Evolutionary conservation across 2,888 invertebrate species (phyloP).

Genomic region (Orthosia cruda): DNA sequence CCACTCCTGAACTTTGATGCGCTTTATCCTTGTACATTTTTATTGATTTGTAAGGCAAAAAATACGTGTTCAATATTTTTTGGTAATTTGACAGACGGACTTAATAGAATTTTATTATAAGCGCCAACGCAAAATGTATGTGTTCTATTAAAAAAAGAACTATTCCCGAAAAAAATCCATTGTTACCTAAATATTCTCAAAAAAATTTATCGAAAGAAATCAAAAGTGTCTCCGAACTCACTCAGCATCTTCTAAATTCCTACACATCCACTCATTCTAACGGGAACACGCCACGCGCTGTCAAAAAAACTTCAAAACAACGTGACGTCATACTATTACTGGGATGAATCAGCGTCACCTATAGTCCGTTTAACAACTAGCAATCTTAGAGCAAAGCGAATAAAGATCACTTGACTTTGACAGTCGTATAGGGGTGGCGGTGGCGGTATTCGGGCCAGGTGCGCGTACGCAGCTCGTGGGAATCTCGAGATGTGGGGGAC

Average conservation of each 20-base stretch:
- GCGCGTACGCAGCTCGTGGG: conserved; percentile 59
- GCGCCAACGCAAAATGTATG: too few relatives aligned
- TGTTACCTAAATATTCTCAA: too few relatives aligned
- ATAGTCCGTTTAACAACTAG: neutral
- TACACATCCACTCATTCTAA: conserved; percentile 7
- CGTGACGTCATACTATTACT: conserved; percentile 48
- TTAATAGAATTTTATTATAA: too few relatives aligned
- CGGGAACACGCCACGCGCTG: conserved; percentile 55
- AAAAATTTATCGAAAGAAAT: too few relatives aligned
- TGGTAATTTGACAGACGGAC: too few relatives aligned
- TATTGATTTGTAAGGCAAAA: too few relatives aligned
- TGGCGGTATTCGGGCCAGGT: conserved; percentile 57
- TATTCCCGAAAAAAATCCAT: too few relatives aligned
- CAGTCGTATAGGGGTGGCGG: conserved; percentile 35
- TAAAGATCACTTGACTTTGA: neutral
- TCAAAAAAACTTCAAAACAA: conserved; percentile 46
- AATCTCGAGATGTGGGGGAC: conserved; percentile 64
- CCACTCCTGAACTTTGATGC: too few relatives aligned
- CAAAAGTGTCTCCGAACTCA: too few relatives aligned
- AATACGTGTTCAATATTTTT: too few relatives aligned
- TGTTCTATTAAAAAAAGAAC: too few relatives aligned
- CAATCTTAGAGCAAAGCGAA: neutral
- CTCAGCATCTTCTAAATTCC: neutral
- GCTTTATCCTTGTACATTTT: too few relatives aligned
- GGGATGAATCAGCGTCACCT: conserved; percentile 64